phyloP scores from a whole-genome alignment of 2,797 vertebrate genomes.

The Okamejei kenojei region DNA sequence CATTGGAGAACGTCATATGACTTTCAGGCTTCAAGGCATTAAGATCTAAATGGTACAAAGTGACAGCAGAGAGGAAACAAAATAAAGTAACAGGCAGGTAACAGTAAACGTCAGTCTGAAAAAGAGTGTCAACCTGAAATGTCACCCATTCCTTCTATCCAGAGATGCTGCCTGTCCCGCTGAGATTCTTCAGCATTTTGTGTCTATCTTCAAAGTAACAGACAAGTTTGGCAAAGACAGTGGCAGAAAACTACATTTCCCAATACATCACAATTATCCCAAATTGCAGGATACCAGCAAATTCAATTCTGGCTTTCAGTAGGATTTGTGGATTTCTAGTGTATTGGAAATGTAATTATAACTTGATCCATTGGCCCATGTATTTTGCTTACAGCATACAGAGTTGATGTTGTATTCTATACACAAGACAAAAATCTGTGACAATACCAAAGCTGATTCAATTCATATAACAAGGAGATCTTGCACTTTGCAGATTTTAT shows the following conservation, averaged over 20 bases:
- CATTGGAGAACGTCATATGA: neutral
- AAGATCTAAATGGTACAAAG: neutral
- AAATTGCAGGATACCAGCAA: no score
- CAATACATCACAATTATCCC: neutral
- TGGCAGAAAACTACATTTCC: neutral
- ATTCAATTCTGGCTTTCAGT: neutral
- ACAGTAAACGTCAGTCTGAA: no score
- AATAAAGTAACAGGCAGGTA: no score
- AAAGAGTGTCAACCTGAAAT: no score
- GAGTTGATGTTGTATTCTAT: neutral
- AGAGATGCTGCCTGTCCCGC: no score
- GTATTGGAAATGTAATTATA: neutral
- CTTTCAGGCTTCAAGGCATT: slow-evolving; percentile 5
- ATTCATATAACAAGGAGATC: neutral
- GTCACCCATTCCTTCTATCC: no score
- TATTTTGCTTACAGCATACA: neutral
- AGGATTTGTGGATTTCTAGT: neutral
- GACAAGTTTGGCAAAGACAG: neutral
- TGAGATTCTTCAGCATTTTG: no score
- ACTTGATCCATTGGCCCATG: neutral
- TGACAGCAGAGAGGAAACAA: neutral
- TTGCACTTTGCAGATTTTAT: neutral
- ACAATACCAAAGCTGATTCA: neutral
- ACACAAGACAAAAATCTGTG: neutral
- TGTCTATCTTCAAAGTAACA: no score